These are phyloP conservation scores for Triops cancriformis DNA, from an alignment of 1,140 invertebrate genomes.

Conservation along the genomic window DNA sequence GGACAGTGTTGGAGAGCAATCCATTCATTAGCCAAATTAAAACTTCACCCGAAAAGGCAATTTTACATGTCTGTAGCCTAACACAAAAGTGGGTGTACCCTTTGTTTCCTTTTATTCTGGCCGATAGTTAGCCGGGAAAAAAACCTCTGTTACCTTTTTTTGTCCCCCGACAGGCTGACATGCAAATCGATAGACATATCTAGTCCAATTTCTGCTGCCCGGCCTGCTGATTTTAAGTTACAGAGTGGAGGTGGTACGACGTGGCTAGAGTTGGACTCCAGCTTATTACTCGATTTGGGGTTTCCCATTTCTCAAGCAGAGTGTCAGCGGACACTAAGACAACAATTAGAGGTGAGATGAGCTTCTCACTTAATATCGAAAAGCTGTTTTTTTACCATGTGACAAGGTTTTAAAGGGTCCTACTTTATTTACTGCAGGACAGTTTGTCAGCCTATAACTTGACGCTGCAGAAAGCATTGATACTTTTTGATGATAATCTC, in stretches of 20 bases:
- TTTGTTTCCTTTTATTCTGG: background rate
- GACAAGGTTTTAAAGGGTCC: conserved; percentile 28
- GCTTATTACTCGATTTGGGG: conserved; percentile 56
- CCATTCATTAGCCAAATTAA: conserved; percentile 16
- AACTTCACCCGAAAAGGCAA: conserved; percentile 21
- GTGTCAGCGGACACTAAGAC: conserved; percentile 50
- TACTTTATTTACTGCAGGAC: conserved; percentile 15
- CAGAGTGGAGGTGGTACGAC: conserved; percentile 31
- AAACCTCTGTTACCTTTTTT: background rate
- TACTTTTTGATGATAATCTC: conserved; percentile 47
- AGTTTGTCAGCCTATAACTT: conserved; percentile 26
- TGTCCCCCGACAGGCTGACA: conserved; percentile 33
- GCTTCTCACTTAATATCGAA: background rate
- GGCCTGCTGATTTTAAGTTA: conserved; percentile 39
- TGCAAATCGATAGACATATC: conserved; percentile 37
- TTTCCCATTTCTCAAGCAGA: conserved; percentile 51
- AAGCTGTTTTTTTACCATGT: conserved; percentile 10
- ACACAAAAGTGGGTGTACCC: conserved; percentile 19
- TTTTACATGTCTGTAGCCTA: conserved; percentile 22
- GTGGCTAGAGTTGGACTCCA: conserved; percentile 61
- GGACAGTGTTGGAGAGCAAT: background rate
- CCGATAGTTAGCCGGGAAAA: background rate
- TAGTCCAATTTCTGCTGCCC: conserved; percentile 31
- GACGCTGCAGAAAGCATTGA: conserved; percentile 48
- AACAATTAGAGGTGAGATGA: conserved; percentile 53